Percentiles rank a stretch among this genome's conserved stretches.
Evolutionary conservation across 2,888 invertebrate species (phyloP).

Genomic region (Orgyia antiqua): DNA sequence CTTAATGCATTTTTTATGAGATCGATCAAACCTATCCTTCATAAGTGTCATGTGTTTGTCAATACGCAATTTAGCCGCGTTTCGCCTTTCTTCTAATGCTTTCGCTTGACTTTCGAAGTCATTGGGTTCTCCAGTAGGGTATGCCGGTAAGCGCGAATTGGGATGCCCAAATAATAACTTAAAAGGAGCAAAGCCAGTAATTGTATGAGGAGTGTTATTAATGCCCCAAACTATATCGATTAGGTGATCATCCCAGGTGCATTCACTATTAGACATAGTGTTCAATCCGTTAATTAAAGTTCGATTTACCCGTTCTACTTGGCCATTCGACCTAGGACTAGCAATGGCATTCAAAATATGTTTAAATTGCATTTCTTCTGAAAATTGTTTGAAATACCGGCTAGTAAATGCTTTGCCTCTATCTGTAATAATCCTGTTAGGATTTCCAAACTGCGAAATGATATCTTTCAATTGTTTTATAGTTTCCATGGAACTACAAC

Average conservation of each 20-base stretch:
- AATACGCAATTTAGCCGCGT: no score
- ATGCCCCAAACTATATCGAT: slow-evolving; percentile 3
- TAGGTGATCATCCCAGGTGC: slow-evolving; percentile 10
- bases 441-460: slow-evolving; percentile 1
- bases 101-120: neutral
- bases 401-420: slow-evolving; percentile 1
- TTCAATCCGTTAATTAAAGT: neutral
- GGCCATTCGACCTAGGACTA: slow-evolving; percentile 4
- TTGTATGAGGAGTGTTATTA: slow-evolving; percentile 3
- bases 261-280: neutral
- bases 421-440: neutral
- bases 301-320: slow-evolving; percentile 2
- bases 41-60: no score
- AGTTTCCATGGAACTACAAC: neutral
- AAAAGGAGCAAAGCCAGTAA: neutral
- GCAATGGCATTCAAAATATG: slow-evolving; percentile 8
- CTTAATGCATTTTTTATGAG: no score
- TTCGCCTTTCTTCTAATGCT: no score
- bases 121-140: neutral
- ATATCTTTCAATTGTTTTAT: neutral
- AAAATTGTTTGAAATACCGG: neutral
- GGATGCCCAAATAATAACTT: slow-evolving; percentile 1
- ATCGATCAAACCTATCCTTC: no score
- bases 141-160: neutral
- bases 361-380: slow-evolving; percentile 4